Evolutionary conservation across 2,888 invertebrate species (phyloP).

Genomic region (Drosophila borealis): DNA sequence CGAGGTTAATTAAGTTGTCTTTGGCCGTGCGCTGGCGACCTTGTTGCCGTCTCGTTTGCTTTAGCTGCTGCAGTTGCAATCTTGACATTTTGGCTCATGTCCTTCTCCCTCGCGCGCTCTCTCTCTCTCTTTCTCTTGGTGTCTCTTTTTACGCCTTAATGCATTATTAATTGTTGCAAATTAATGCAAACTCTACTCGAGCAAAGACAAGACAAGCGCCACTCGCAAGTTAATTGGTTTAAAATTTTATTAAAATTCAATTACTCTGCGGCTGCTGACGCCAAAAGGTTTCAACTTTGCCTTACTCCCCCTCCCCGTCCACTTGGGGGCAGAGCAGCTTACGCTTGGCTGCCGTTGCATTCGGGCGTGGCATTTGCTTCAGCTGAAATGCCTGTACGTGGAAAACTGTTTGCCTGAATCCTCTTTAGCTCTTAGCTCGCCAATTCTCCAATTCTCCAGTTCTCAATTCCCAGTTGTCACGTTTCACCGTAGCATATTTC

Average conservation of each 20-base stretch:
- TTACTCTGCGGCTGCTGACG: slow-evolving; percentile 44
- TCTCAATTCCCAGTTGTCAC: slow-evolving; percentile 62
- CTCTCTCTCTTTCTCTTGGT: too few relatives aligned
- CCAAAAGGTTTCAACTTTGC: neutral
- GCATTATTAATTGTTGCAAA: slow-evolving; percentile 73
- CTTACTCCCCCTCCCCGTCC: neutral
- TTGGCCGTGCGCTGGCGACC: slow-evolving; percentile 66
- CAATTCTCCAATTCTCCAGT: slow-evolving; percentile 22
- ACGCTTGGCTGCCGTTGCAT: slow-evolving; percentile 37
- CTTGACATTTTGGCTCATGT: slow-evolving; percentile 68
- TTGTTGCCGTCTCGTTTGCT: slow-evolving; percentile 52
- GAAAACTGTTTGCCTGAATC: slow-evolving; percentile 13
- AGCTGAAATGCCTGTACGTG: slow-evolving; percentile 34
- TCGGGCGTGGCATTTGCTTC: slow-evolving; percentile 55
- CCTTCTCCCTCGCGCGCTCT: slow-evolving; percentile 1
- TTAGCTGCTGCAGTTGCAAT: slow-evolving; percentile 50
- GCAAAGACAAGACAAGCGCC: slow-evolving; percentile 18
- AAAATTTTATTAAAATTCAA: slow-evolving; percentile 72
- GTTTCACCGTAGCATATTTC: slow-evolving; percentile 55
- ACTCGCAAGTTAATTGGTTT: slow-evolving; percentile 65
- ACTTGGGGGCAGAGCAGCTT: slow-evolving; percentile 14
- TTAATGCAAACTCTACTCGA: slow-evolving; percentile 36
- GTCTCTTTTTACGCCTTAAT: slow-evolving; percentile 34
- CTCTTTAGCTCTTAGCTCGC: slow-evolving; percentile 3
- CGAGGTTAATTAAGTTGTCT: slow-evolving; percentile 84